A percentile compares a stretch with the other conserved stretches of the same genome.
Conservation (phyloP, 2,888 invertebrate species). For the Pseudococcus jackbeardsleyi region DNA sequence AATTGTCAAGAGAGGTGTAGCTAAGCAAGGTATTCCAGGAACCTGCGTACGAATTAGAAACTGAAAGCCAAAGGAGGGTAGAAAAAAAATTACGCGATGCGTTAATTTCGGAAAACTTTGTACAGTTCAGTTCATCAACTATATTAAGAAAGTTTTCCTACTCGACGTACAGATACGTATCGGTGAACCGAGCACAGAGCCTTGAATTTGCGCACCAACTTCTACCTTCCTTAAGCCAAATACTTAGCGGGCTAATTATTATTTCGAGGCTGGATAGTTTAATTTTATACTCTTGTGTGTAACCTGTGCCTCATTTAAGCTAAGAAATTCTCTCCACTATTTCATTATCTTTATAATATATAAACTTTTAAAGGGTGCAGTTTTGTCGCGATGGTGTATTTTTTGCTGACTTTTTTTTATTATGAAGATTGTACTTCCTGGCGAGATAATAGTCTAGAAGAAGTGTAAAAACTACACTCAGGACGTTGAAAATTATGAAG, state of each 20-base stretch:
- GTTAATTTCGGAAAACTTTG: constrained; percentile 36
- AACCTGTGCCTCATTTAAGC: constrained; percentile 12
- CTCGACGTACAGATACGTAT: constrained; percentile 16
- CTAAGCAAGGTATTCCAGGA: no score
- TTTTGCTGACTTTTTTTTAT: neutral
- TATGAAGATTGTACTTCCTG: no score
- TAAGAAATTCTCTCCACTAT: neutral
- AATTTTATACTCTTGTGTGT: constrained; percentile 30
- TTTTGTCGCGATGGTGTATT: neutral
- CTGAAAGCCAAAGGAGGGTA: neutral
- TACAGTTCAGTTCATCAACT: constrained; percentile 16
- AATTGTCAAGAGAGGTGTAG: neutral
- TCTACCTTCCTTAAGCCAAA: constrained; percentile 18
- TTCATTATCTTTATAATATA: constrained; percentile 31
- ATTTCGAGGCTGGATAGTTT: constrained; percentile 40
- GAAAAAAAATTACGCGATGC: constrained; percentile 15
- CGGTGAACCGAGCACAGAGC: neutral
- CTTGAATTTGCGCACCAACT: neutral
- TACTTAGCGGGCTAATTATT: constrained; percentile 46
- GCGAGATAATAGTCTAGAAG: no score
- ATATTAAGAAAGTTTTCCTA: constrained; percentile 34
- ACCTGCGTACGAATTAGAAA: neutral
- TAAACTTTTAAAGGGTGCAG: neutral
- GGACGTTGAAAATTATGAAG: no score
- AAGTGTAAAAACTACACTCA: no score